Evolutionary conservation across 2,888 invertebrate genomes (phyloP), one percentile per base, ranked within the genome.

Genomic region (Mycalesis mineus): DNA sequence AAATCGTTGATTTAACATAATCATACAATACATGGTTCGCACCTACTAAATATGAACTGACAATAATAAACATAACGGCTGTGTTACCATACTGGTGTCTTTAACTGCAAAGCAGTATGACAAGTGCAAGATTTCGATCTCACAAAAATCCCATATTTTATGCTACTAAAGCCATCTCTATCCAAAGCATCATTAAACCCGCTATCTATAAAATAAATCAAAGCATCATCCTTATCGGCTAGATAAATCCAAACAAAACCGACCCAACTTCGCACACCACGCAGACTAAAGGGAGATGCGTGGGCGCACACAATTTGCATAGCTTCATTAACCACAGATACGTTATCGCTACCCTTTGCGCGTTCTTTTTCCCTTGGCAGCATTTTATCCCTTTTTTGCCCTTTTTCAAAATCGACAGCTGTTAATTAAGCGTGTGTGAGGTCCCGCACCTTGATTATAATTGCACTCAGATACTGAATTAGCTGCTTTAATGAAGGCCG

Each of bases 351-450:
- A 50, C 36, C 33, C 31, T 22, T 22, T 22, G 14, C 15, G 11
- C 45, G 39, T 22, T 45, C 51, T 33, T 58, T 63, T 55, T 54
- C 51, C 56, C 60, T 65, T 65, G 65, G 65, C 68, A 57, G 40
- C 55, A 49, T 56, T 61, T 57, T 60, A 58, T 62, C 53, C 58
- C 61, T 68, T 67, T 69, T 67, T 66, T 62, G 53, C 17, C 57
- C 57, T 59, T 61, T 64, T 67, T 63, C 49, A 58, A 63, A 61
- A 68, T 68, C 66, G 69, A 70, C 69, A 70, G 70, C 65, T 66
- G 68, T 69, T 73, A 72, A 72, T 72, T 73, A 71, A 71, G 63
- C 64, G 53, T 67, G 74, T 68, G 75, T 75, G 75, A 75, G 75
- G 75, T 75, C 75, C 64, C 45, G 67, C 74, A 68, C 74, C 72